Conservation (phyloP, 2,797 vertebrate species). For the Denticeps clupeoides region DNA sequence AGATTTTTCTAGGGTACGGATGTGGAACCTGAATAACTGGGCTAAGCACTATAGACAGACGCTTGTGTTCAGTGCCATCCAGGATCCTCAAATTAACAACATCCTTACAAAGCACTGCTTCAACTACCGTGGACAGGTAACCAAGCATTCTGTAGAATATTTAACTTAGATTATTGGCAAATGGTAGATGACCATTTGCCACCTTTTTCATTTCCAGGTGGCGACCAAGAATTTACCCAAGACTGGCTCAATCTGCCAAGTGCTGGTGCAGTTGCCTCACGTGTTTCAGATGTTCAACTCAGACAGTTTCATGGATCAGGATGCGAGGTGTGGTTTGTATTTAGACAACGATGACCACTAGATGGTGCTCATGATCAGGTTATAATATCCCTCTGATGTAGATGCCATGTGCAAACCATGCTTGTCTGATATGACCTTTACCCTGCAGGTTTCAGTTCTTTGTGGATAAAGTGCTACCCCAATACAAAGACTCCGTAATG, state of each 20-base stretch:
- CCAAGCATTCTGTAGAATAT: too few relatives aligned
- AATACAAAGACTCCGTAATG: constrained; percentile 90
- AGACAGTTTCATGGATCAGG: constrained; percentile 64
- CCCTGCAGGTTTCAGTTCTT: constrained; percentile 80
- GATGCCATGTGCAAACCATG: neutral
- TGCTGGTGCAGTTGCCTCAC: constrained; percentile 87
- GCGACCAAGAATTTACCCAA: constrained; percentile 63
- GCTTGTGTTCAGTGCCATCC: constrained; percentile 79
- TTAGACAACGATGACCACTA: constrained; percentile 12
- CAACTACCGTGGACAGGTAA: constrained; percentile 82
- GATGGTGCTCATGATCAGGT: constrained; percentile 20
- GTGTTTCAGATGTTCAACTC: constrained; percentile 81
- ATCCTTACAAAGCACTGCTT: constrained; percentile 78
- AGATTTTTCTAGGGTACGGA: constrained; percentile 88
- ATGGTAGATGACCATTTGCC: too few relatives aligned
- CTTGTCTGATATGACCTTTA: constrained; percentile 5
- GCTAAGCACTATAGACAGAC: constrained; percentile 83
- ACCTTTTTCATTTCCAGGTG: constrained; percentile 50
- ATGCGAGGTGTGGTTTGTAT: constrained; percentile 63
- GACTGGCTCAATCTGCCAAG: constrained; percentile 78
- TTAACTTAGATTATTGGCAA: too few relatives aligned
- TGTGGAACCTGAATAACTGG: constrained; percentile 90
- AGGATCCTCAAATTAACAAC: constrained; percentile 85
- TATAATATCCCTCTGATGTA: neutral
- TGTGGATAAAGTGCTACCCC: constrained; percentile 76